Conservation (phyloP, 2,113 vertebrate species). For the Neolamprologus cancellatus region DNA sequence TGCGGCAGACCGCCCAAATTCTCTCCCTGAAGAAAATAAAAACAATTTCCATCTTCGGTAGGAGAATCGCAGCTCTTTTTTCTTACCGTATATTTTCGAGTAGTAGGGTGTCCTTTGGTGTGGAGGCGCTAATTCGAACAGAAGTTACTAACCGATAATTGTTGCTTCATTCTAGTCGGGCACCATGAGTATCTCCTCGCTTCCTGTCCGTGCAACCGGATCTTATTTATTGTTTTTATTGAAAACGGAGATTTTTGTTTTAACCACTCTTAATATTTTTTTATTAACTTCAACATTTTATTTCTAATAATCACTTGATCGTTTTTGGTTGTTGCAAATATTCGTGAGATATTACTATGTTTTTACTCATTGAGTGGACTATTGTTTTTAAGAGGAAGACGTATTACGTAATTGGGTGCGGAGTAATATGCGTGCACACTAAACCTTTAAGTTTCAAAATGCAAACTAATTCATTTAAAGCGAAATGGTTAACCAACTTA, state of each 20-base stretch:
- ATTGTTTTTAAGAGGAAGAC: conserved; percentile 61
- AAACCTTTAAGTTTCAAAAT: not conserved
- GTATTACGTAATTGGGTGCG: conserved; percentile 42
- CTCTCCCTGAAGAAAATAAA: conserved; percentile 69
- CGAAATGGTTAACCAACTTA: not conserved
- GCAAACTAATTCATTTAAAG: not conserved
- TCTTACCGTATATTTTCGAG: conserved; percentile 62
- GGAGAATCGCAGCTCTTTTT: conserved; percentile 14
- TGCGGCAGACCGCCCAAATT: conserved; percentile 63
- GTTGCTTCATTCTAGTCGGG: conserved; percentile 75
- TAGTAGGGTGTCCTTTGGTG: not conserved
- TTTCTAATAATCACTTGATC: not conserved
- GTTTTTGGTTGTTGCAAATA: not conserved
- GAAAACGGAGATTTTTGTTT: not conserved
- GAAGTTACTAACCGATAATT: conserved; percentile 50
- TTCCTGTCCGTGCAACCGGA: conserved; percentile 70
- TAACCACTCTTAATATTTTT: not conserved
- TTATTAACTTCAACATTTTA: accelerated
- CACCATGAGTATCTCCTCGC: conserved; percentile 73
- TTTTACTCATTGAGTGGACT: conserved; percentile 38
- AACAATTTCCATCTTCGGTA: not conserved
- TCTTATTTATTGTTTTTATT: conserved; percentile 67
- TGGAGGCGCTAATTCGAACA: conserved; percentile 20
- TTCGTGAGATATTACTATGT: not conserved
- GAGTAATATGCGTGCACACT: conserved; percentile 48